Evolutionary conservation across 1,140 invertebrate species (phyloP).

Genomic region (Platorchestia sp.): DNA sequence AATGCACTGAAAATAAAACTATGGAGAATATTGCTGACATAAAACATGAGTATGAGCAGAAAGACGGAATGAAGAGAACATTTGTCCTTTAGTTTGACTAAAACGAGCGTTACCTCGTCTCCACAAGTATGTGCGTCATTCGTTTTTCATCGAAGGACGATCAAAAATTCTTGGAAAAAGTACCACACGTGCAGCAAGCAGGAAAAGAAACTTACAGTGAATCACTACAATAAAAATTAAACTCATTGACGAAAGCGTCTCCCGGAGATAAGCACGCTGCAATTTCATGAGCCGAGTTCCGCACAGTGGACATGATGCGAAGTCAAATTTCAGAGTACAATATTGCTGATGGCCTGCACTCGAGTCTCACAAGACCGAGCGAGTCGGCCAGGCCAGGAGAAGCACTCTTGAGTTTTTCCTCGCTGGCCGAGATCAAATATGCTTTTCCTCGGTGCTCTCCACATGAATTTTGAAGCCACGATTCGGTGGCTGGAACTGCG

Average conservation of each 20-base stretch:
- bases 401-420: slow-evolving; percentile 45
- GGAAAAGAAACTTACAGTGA: neutral
- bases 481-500: neutral
- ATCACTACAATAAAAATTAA: neutral
- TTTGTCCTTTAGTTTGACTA: neutral
- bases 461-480: slow-evolving; percentile 53
- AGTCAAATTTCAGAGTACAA: neutral
- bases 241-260: neutral
- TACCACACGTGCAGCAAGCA: neutral
- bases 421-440: slow-evolving; percentile 26
- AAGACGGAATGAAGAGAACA: neutral
- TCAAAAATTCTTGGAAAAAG: neutral
- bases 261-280: neutral
- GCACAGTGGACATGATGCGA: neutral
- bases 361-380: neutral
- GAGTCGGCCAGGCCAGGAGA: neutral
- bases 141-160: neutral
- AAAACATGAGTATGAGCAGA: no score
- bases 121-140: neutral
- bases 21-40: neutral
- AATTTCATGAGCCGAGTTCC: neutral
- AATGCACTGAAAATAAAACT: no score
- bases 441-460: slow-evolving; percentile 46
- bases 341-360: neutral
- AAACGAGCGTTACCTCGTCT: neutral